Percentiles rank a stretch among this genome's conserved stretches.
These are phyloP conservation scores for Crossaster papposus DNA, from an alignment of 53 echinoderm and acorn worm genomes.

Conservation along the genomic window DNA sequence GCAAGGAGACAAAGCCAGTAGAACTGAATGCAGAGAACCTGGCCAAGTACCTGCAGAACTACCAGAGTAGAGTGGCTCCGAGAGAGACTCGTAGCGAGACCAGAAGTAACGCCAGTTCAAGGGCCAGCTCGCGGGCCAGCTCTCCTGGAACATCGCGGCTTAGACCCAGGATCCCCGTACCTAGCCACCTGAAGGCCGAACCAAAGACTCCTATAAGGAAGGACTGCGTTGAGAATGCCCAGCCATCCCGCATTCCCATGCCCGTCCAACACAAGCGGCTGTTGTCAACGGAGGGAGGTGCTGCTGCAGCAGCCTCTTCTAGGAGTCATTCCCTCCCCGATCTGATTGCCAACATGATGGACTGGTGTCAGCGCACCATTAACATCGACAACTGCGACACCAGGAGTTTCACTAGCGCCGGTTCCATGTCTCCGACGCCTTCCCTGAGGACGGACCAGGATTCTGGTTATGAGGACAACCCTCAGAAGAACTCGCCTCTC, in stretches of 20 bases:
- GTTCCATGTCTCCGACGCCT: slow-evolving; percentile 88
- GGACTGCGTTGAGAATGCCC: slow-evolving; percentile 52
- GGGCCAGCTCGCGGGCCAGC: slow-evolving; percentile 66
- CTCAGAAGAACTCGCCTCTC: slow-evolving; percentile 31
- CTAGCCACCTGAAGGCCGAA: slow-evolving; percentile 79
- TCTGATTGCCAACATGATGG: slow-evolving; percentile 76
- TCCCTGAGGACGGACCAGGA: slow-evolving; percentile 84
- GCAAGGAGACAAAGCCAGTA: slow-evolving; percentile 35
- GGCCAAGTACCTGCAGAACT: slow-evolving; percentile 45
- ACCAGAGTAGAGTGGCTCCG: slow-evolving; percentile 18
- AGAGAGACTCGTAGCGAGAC: slow-evolving; percentile 53
- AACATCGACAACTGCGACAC: slow-evolving; percentile 70
- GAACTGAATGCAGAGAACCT: slow-evolving; percentile 53
- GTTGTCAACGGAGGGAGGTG: slow-evolving; percentile 50
- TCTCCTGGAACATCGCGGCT: slow-evolving; percentile 70
- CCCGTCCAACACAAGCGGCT: slow-evolving; percentile 85
- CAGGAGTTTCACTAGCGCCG: slow-evolving; percentile 72
- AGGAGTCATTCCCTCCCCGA: slow-evolving; percentile 68
- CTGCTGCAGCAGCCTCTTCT: slow-evolving; percentile 6
- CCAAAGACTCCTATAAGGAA: slow-evolving; percentile 76
- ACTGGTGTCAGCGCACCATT: slow-evolving; percentile 73
- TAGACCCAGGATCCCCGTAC: slow-evolving; percentile 81
- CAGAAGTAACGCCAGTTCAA: slow-evolving; percentile 62
- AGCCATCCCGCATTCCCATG: slow-evolving; percentile 82
- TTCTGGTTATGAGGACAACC: slow-evolving; percentile 93